Conservation (phyloP, 1,140 invertebrate species). For the Dryas iulia region DNA sequence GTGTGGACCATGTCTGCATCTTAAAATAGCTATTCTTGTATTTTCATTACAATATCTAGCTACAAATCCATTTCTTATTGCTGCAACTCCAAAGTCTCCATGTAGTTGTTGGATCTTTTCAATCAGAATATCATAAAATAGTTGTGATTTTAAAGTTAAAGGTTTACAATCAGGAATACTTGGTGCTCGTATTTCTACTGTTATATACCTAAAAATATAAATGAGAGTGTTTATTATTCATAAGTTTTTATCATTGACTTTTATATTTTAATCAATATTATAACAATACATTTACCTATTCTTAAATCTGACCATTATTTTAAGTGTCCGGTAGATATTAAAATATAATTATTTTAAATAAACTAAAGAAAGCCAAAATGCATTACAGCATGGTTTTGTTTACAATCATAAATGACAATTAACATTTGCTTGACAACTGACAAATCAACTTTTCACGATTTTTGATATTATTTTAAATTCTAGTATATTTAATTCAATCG, state of each 20-base stretch:
- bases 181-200: constrained; percentile 81
- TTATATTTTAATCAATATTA: too few species aligned
- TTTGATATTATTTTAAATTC: too few species aligned
- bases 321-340: neutral
- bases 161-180: constrained; percentile 68
- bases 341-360: too few species aligned
- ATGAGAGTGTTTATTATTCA: constrained; percentile 3
- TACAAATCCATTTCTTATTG: constrained; percentile 85
- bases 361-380: too few species aligned
- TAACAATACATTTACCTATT: constrained; percentile 78
- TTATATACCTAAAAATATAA: constrained; percentile 84
- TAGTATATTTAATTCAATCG: too few species aligned
- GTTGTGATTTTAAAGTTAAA: constrained; percentile 80
- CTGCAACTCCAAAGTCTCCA: constrained; percentile 86
- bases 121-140: constrained; percentile 82
- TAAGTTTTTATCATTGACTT: too few species aligned
- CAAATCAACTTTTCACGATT: too few species aligned
- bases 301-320: constrained; percentile 84
- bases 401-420: neutral
- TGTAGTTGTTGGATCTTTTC: constrained; percentile 85
- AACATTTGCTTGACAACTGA: neutral
- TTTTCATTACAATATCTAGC: constrained; percentile 89
- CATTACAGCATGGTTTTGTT: neutral
- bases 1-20: constrained; percentile 87
- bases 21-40: constrained; percentile 86